Evolutionary conservation across 2,113 vertebrate species (phyloP).

Genomic region (Uria aalge): DNA sequence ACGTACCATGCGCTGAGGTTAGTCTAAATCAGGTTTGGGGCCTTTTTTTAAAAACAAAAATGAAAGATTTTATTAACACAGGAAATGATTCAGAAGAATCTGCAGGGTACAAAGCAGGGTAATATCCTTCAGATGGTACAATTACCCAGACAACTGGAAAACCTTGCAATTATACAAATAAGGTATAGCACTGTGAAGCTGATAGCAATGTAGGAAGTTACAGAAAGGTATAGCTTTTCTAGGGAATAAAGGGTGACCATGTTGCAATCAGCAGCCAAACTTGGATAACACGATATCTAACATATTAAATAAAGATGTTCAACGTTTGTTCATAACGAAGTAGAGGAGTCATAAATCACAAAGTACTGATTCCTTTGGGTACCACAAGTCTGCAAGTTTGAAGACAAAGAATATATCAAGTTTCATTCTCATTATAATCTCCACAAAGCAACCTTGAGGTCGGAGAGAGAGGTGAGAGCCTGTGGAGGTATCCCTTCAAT

Average conservation of each 20-base stretch:
- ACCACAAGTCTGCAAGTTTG: conserved; percentile 14
- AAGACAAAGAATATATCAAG: conserved; percentile 33
- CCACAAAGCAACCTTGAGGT: neutral
- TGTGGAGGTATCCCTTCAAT: neutral
- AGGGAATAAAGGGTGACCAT: neutral
- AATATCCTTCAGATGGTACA: conserved; percentile 22
- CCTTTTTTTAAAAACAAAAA: neutral
- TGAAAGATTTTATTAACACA: conserved; percentile 13
- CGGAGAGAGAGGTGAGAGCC: neutral
- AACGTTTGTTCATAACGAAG: conserved; percentile 50
- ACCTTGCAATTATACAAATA: neutral
- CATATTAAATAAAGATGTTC: conserved; percentile 68
- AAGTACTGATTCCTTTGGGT: conserved; percentile 37
- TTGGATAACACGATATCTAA: conserved; percentile 41
- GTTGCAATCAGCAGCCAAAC: conserved; percentile 43
- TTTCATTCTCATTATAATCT: conserved; percentile 49
- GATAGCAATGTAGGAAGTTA: conserved; percentile 18
- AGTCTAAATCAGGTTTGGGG: neutral
- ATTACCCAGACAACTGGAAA: conserved; percentile 13
- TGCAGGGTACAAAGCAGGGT: neutral
- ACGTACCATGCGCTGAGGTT: neutral
- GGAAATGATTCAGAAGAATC: conserved; percentile 14
- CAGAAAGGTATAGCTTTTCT: conserved; percentile 12
- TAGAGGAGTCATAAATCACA: conserved; percentile 60
- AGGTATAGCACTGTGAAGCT: neutral